phyloP scores from a whole-genome alignment of 1,140 invertebrate genomes.

The Drepana arcuata region DNA sequence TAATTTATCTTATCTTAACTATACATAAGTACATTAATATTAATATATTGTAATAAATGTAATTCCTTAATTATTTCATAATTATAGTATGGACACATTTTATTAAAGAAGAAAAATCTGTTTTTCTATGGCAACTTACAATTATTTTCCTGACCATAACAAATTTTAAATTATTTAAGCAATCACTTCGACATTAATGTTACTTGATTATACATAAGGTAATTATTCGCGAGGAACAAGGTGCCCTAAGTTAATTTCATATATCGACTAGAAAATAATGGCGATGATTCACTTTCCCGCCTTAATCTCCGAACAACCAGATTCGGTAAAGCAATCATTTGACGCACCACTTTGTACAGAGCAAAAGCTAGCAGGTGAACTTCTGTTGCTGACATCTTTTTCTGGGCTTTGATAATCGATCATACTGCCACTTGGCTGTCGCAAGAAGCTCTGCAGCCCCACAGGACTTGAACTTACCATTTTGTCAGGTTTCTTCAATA shows the following conservation, averaged over 20 bases:
- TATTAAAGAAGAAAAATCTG: too few relatives aligned
- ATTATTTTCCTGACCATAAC: too few relatives aligned
- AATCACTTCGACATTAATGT: too few relatives aligned
- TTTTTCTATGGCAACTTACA: too few relatives aligned
- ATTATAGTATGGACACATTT: too few relatives aligned
- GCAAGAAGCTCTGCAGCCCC: slow-evolving; percentile 47
- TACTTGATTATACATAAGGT: too few relatives aligned
- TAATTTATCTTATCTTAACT: too few relatives aligned
- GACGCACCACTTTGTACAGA: slow-evolving; percentile 53
- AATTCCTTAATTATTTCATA: too few relatives aligned
- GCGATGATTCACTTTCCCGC: slow-evolving; percentile 39
- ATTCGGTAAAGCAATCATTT: slow-evolving; percentile 50
- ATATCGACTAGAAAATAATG: background rate
- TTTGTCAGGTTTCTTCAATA: slow-evolving; percentile 84
- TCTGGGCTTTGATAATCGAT: slow-evolving; percentile 42
- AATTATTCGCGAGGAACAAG: background rate
- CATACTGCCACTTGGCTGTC: slow-evolving; percentile 60
- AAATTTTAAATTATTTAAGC: too few relatives aligned
- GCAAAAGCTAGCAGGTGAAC: slow-evolving; percentile 58
- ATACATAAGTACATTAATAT: too few relatives aligned
- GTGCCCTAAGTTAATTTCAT: background rate
- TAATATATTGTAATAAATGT: too few relatives aligned
- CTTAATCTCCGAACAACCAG: slow-evolving; percentile 50
- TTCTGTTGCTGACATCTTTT: slow-evolving; percentile 46
- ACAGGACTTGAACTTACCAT: slow-evolving; percentile 42